Base-by-base conservation (phyloP, 1,140 invertebrate genomes). In the Lasioglossum albipes region DNA sequence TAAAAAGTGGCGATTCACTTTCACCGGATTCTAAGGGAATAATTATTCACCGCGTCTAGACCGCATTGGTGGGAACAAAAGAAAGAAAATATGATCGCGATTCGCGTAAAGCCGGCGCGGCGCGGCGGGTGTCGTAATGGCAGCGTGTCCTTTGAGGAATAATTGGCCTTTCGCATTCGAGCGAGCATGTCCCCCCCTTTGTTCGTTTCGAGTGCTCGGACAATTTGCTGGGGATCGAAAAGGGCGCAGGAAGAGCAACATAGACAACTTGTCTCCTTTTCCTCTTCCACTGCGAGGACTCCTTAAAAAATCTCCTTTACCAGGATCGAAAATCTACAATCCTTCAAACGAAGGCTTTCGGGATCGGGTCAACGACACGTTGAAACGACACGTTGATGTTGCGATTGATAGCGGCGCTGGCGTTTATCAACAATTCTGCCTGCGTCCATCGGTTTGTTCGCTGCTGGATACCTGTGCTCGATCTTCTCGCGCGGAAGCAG, bases 281-380 rank as follows among this genome's bases (percentile, higher is more conserved):
- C 7, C 57, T 20, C n/a, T 6, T 20, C 57, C 57, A 59, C 57
- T 20, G 52, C 4, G 18, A 54, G 52, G 3, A 54, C 13, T 6
- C 13, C 52, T 36, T 5, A 16, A 54, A 54, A 20, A 16, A 2
- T 20, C 27, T 27, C 27, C 27, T 27, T 1, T 27, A 27, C 27
- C 27, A 27, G 27, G 27, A 27, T 27, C 27, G 3, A 36, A 36
- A 36, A 36, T 4, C 2, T 36, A 36, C 36, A 36, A 36, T 36
- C 36, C 36, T 36, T 36, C 1, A 36, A 36, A 36, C 36, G 36
- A 36, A 36, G 36, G 36, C 1, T 36, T 36, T 36, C 36, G 36
- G 52, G 18, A 16, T 54, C 79, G 81, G 84, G 84, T 85, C 83
- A 85, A 85, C 84, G 84, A 85, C 84, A 85, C 77, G 79, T 41